Evolutionary conservation across 2,888 invertebrate genomes (phyloP), one percentile per base, ranked within the genome.

Genomic region (Trissoscelio sp.): DNA sequence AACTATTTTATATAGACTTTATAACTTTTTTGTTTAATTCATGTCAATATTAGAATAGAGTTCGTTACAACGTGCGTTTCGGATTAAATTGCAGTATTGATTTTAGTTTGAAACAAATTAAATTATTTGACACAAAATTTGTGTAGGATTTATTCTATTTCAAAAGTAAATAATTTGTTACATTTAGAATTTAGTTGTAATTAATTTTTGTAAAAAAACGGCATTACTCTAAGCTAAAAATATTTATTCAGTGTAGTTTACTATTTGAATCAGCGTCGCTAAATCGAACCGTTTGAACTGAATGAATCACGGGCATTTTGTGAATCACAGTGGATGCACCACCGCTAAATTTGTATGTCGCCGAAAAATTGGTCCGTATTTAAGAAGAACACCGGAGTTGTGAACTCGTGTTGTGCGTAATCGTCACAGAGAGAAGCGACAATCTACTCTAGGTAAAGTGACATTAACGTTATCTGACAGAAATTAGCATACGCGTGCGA

Each of bases 31-130:
- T 58, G 48, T 51, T 75, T 67, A 39, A 58, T 67, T 46, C 31
- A 28, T 60, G 67, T 75, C 75, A 67, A 67, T 75, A 75, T 75
- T 67, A 28, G 22, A 60, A 58, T 51, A 12, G 58, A 67, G 34
- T 67, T 64, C 51, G 46, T 74, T 66, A 64, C 37, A 64, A 37
- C 55, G 31, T 39, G 34, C 44, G 22, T 46, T 69, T 28, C 37
- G 24, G 5, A 37, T 58, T 31, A 31, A 69, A 69, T 22, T 70
- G 39, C 22, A 58, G 7, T 58, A 58, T 58, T 70, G 58, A 37
- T 58, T 48, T 46, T 22, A 57, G 16, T 14, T 66, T 24, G 24
- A 24, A 24, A 24, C 24, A n/a, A n/a, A n/a, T n/a, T n/a, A n/a
- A n/a, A n/a, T n/a, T n/a, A n/a, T n/a, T n/a, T n/a, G n/a, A n/a